Base-by-base conservation (phyloP, 1,140 invertebrate species). In the Riptortus pedestris region DNA sequence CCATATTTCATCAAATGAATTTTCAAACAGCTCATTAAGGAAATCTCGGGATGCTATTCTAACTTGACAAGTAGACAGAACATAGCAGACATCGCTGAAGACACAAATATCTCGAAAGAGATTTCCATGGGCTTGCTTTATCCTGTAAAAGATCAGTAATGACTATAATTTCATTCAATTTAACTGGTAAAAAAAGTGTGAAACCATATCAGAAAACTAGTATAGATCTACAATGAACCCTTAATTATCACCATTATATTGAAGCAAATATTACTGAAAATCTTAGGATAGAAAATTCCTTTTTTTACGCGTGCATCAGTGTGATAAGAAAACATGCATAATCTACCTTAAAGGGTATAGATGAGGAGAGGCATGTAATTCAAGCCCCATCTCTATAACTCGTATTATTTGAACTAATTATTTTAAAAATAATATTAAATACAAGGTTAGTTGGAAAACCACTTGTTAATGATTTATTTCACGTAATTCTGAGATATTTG, bases 21-120 rank as follows among this genome's bases (percentile, higher is more conserved):
- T 76, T 72, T 97, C 93, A 76, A 98, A 98, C 5, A 98, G 77
- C 76, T 98, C 94, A 74, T 98, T 93, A 18, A 97, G 76, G 74
- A 97, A 93, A 67, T 92, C 81, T 22, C 94, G 79, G 2, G 91
- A 85, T 61, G 80, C 81, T 66, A 96, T 79, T 67, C 92, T 82
- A 72, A 93, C 95, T 24, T 85, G 86, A 72, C 85, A 88, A 31
- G 81, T 80, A 0, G 85, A 83, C 33, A 97, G 75, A 57, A 91
- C 78, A 64, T 83, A 82, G 72, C 88, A 88, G 5, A 96, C 85
- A 74, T 97, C 94, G 1, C 91, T 94, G 75, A 95, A 98, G 4
- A 97, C 80, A 75, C 94, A 97, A 64, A 90, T 76, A 71, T 95
- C 91, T 74, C 91, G 82, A 72, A 93, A 93, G 63, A 84, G 77